Evolutionary conservation across 2,888 invertebrate species (phyloP).

Genomic region (Dryomyza anilis): DNA sequence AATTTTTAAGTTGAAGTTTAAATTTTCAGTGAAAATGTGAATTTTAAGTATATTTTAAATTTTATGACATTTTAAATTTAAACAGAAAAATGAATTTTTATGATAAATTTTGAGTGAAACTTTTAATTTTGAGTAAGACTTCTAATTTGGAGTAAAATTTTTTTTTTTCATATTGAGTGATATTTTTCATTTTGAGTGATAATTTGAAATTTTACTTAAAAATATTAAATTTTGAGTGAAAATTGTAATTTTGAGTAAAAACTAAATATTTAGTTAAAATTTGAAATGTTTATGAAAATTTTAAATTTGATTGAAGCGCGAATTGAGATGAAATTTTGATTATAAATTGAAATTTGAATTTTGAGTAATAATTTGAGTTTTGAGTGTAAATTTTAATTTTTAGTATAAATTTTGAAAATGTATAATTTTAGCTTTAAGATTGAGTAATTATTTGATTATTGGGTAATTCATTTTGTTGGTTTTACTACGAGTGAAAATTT

Average conservation of each 20-base stretch:
- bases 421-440: neutral
- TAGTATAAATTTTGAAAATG: neutral
- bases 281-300: neutral
- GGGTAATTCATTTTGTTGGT: too few relatives aligned
- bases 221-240: neutral
- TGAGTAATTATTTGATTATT: too few relatives aligned
- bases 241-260: neutral
- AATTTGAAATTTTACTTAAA: neutral
- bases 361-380: neutral
- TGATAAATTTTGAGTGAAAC: too few relatives aligned
- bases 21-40: neutral
- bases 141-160: neutral
- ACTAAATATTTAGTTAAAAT: neutral
- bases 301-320: neutral
- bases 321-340: neutral
- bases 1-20: neutral
- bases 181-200: neutral
- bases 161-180: neutral
- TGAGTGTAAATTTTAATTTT: neutral
- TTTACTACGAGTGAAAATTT: too few relatives aligned
- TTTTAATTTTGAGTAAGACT: neutral
- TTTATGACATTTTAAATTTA: too few relatives aligned
- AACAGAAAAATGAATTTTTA: too few relatives aligned
- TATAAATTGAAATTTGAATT: neutral
- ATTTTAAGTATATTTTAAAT: too few relatives aligned